Evolutionary conservation across 2,113 vertebrate species (phyloP).

Genomic region (Eurypyga helias): DNA sequence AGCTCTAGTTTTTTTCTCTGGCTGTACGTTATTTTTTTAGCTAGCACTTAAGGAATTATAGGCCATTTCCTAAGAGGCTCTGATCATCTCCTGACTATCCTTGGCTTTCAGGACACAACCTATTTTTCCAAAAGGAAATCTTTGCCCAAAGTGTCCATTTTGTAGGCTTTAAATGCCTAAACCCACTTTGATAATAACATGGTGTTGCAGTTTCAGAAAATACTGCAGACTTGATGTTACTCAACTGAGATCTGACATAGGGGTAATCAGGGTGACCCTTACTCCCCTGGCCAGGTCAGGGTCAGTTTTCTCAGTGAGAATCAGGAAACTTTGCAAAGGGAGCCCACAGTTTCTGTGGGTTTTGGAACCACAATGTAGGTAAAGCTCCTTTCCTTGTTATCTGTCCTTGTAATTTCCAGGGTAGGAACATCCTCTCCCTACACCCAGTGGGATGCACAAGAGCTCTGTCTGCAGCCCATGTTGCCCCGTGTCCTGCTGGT

Average conservation of each 20-base stretch:
- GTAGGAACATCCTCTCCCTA: neutral
- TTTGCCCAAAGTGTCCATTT: neutral
- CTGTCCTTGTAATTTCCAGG: neutral
- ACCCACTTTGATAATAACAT: neutral
- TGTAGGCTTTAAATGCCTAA: neutral
- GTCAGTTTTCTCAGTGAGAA: neutral
- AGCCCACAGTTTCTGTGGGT: neutral
- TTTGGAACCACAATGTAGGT: accelerated
- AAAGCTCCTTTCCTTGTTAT: neutral
- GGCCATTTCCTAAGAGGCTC: neutral
- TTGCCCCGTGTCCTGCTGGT: neutral
- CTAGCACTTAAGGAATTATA: neutral
- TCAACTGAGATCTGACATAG: neutral
- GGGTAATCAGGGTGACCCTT: neutral
- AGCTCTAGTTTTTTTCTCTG: constrained; percentile 3
- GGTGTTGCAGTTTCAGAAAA: neutral
- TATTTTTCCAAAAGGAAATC: neutral
- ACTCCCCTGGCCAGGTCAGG: neutral
- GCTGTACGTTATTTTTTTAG: neutral
- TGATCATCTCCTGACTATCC: neutral
- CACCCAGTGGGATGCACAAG: too few relatives aligned
- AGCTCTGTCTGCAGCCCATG: neutral
- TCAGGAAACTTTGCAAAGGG: neutral
- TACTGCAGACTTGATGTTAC: neutral
- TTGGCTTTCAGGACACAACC: neutral